Evolutionary conservation across 1,140 invertebrate species (phyloP), one percentile per base, ranked within the genome.

Genomic region (Philopotamus ludificatus): DNA sequence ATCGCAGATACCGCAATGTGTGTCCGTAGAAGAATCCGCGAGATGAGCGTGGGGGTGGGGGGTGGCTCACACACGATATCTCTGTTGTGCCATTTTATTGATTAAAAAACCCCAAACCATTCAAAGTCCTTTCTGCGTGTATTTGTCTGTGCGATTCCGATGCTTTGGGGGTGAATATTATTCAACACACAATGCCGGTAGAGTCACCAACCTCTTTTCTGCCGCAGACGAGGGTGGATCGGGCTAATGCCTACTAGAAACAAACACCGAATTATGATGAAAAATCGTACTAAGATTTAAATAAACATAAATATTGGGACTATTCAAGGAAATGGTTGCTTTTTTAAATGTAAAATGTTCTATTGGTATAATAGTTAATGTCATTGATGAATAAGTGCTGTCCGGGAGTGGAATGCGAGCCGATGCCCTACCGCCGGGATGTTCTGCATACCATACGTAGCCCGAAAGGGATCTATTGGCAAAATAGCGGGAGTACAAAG

Each of bases 51-150:
- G 23, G 20, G 10, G 57, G 57, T 21, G 60, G 1, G 25, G 26
- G 28, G 20, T 34, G 9, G 25, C 39, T 26, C 26, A 50, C 44
- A 49, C n/a, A n/a, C n/a, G n/a, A n/a, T 41, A 41, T 63, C 50
- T 49, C 50, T 54, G 66, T 64, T 63, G 58, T 64, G 66, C 66
- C 61, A 68, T 68, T 68, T 68, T 68, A 68, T 68, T 68, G 66
- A 68, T 68, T 68, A 68, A 68, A 68, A 67, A 68, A 68, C 55
- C 61, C 66, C 61, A 64, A 68, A 68, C 66, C 66, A 68, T 64
- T 61, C 42, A 26, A 60, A 60, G 45, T 51, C 49, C 49, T 63
- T 28, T 63, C 59, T 26, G 44, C 21, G 15, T 66, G 60, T 50
- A 28, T 50, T 26, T 49, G 45, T 60, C 50, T 68, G 57, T 64